Percentiles rank a stretch among this genome's conserved stretches.
Conservation (phyloP, 1,140 invertebrate genomes). For the Goniozus legneri region DNA sequence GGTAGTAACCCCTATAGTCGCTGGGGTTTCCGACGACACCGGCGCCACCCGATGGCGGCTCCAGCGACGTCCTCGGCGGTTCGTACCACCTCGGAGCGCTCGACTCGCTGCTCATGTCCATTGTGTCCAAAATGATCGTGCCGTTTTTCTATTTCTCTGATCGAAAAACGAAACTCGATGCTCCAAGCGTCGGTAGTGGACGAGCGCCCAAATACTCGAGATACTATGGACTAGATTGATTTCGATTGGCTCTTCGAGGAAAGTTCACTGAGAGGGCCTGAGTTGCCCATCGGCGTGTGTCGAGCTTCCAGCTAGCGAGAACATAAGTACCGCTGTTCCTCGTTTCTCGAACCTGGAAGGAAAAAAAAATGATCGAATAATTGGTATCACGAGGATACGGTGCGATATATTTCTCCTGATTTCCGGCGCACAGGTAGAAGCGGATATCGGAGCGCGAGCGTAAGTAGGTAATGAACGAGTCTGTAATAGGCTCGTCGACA, state of each 20-base stretch:
- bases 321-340: neutral
- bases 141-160: neutral
- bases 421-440: neutral
- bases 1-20: slow-evolving; percentile 52
- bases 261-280: no score
- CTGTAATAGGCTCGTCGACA: neutral
- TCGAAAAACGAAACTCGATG: neutral
- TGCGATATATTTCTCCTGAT: no score
- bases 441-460: no score
- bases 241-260: no score
- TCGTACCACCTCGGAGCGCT: slow-evolving; percentile 53
- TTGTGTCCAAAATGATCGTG: slow-evolving; percentile 40
- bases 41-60: slow-evolving; percentile 41
- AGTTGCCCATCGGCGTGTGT: neutral
- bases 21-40: slow-evolving; percentile 42
- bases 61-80: slow-evolving; percentile 45
- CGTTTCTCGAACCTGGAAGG: no score
- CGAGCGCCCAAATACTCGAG: no score
- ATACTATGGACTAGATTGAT: no score
- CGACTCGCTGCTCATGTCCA: slow-evolving; percentile 56
- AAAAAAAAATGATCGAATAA: no score
- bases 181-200: neutral
- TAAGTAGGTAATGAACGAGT: no score
- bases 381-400: no score
- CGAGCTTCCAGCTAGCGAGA: neutral